These are phyloP conservation scores for Dendroctonus valens DNA, from an alignment of 1,140 invertebrate genomes.

Conservation along the genomic window DNA sequence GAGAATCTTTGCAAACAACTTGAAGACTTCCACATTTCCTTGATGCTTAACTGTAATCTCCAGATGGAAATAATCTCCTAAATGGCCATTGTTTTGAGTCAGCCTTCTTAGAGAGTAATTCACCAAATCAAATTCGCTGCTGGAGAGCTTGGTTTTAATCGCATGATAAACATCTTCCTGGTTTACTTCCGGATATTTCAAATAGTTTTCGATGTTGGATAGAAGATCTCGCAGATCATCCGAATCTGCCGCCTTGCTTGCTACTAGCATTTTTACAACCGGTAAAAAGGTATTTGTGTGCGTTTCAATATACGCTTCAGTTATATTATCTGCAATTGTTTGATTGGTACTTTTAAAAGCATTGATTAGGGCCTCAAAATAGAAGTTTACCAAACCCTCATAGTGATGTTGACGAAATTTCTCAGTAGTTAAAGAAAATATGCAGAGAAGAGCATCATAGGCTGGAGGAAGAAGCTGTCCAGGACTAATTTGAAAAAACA, in stretches of 20 bases:
- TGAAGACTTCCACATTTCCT: neutral
- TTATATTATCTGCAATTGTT: neutral
- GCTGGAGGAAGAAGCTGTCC: constrained; percentile 13
- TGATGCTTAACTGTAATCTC: constrained; percentile 6
- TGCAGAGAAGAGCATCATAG: constrained; percentile 22
- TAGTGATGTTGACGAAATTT: constrained; percentile 26
- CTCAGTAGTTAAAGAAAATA: constrained; percentile 23
- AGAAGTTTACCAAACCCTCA: neutral
- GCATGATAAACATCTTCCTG: constrained; percentile 25
- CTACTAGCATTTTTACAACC: neutral
- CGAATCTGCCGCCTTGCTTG: neutral
- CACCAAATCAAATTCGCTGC: constrained; percentile 7
- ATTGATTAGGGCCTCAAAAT: constrained; percentile 8
- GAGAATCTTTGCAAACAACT: constrained; percentile 21
- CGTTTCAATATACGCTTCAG: constrained; percentile 2
- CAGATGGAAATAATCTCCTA: constrained; percentile 27
- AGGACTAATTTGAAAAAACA: too few relatives aligned
- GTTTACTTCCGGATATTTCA: constrained; percentile 17
- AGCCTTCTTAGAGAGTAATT: constrained; percentile 5
- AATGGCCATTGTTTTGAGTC: constrained; percentile 26
- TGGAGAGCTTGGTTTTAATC: constrained; percentile 2
- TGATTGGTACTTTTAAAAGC: neutral
- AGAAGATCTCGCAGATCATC: constrained; percentile 7
- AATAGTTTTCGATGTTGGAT: constrained; percentile 10
- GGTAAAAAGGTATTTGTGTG: constrained; percentile 12